Evolutionary conservation across 1,140 invertebrate species (phyloP).

Genomic region (Amphibalanus amphitrite): DNA sequence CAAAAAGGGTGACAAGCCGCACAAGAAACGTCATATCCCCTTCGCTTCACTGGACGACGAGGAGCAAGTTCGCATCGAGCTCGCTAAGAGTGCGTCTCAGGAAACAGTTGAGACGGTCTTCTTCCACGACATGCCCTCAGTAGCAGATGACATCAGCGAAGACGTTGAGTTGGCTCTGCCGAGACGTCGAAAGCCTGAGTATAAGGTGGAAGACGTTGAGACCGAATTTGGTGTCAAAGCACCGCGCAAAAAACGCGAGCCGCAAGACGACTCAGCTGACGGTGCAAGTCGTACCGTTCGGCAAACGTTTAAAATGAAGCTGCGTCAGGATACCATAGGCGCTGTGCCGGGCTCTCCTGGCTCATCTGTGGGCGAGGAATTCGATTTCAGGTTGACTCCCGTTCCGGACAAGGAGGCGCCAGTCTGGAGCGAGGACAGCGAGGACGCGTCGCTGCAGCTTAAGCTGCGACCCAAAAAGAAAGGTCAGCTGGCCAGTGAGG

Average conservation of each 20-base stretch:
- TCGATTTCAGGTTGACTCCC: no score
- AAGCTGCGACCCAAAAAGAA: no score
- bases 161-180: constrained; percentile 14
- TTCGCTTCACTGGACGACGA: no score
- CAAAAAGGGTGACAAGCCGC: no score
- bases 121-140: not conserved
- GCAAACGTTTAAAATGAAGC: constrained; percentile 13
- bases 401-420: no score
- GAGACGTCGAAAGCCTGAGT: constrained; percentile 14
- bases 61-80: no score
- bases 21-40: no score
- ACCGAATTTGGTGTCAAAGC: constrained; percentile 15
- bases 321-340: not conserved
- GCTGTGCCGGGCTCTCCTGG: not conserved
- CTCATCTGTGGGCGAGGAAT: no score
- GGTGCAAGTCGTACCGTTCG: constrained; percentile 11
- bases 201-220: constrained; percentile 20
- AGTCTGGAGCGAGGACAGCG: no score
- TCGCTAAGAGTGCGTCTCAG: no score
- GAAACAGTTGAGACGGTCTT: constrained; percentile 4
- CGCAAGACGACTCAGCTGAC: constrained; percentile 12
- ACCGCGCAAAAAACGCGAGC: constrained; percentile 16
- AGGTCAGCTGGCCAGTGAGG: no score
- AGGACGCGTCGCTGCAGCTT: no score
- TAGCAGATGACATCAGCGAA: constrained; percentile 7